These are phyloP conservation scores for Alfaro cultratus DNA, from an alignment of 2,797 vertebrate genomes.

Conservation along the genomic window DNA sequence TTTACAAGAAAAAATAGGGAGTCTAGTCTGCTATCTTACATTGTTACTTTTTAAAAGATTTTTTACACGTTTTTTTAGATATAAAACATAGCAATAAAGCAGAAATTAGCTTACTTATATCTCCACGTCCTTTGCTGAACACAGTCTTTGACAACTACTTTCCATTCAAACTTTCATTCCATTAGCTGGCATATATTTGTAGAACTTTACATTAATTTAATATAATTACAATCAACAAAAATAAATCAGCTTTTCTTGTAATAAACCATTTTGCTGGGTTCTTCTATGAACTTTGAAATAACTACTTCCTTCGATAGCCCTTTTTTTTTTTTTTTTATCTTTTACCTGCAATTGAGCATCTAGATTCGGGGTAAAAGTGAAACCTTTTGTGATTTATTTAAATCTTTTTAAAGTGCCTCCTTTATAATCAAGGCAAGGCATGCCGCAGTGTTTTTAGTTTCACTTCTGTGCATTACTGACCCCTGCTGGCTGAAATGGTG, in stretches of 20 bases:
- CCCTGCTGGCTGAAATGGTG: conserved; percentile 61
- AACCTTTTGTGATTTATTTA: conserved; percentile 9
- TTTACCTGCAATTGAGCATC: not conserved
- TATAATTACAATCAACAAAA: not conserved
- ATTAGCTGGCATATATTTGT: not conserved
- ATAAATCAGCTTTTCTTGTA: not conserved
- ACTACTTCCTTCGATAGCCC: not conserved
- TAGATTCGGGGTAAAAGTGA: conserved; percentile 61
- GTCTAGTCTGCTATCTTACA: not conserved
- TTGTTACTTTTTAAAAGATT: conserved; percentile 14
- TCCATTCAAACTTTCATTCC: not conserved
- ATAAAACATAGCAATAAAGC: not conserved
- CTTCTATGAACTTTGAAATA: not conserved
- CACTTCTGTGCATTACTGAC: conserved; percentile 56
- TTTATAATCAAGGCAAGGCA: not conserved
- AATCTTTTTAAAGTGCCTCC: not conserved
- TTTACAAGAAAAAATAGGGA: not conserved
- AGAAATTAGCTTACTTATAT: not conserved
- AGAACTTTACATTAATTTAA: not conserved
- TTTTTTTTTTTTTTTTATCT: not conserved
- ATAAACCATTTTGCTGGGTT: not conserved
- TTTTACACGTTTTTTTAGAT: not conserved
- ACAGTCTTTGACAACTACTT: not conserved
- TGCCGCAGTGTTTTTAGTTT: conserved; percentile 17
- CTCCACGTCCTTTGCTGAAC: not conserved